Conservation (phyloP, 2,888 invertebrate genomes). For the Tetranychus truncatus region DNA sequence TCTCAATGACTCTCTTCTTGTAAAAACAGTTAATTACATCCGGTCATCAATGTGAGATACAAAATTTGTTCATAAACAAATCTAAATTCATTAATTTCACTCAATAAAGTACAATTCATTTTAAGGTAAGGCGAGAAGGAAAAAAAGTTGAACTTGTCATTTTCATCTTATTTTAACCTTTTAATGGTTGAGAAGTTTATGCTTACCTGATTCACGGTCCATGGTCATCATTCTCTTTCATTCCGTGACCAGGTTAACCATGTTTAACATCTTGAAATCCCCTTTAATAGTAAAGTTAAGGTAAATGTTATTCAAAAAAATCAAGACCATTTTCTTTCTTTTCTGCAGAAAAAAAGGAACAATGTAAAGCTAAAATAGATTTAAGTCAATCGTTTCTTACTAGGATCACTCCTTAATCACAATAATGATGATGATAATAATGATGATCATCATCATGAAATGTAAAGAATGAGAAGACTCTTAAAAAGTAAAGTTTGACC, state of each 20-base stretch:
- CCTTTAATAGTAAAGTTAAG: background rate
- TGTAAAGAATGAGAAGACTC: background rate
- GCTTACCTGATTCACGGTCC: constrained; percentile 12
- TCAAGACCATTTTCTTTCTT: too few relatives aligned
- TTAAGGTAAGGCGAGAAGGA: background rate
- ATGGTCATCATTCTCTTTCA: background rate
- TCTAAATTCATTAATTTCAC: too few relatives aligned
- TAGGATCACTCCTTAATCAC: too few relatives aligned
- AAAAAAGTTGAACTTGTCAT: constrained; percentile 13
- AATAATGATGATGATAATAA: too few relatives aligned
- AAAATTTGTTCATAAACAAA: too few relatives aligned
- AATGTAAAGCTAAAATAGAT: too few relatives aligned
- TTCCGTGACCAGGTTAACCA: constrained; percentile 1
- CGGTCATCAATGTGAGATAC: too few relatives aligned
- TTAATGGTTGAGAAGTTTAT: constrained; percentile 16
- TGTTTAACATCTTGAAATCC: background rate
- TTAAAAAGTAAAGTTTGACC: background rate
- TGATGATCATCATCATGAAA: background rate
- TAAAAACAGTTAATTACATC: too few relatives aligned
- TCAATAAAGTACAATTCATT: background rate
- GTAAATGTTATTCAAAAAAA: background rate
- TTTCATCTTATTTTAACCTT: background rate
- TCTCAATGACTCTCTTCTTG: too few relatives aligned
- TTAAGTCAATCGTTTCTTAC: too few relatives aligned
- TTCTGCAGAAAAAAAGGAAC: too few relatives aligned